Evolutionary conservation across 2,797 vertebrate genomes (phyloP).

Genomic region (Premnoplex brunnescens): DNA sequence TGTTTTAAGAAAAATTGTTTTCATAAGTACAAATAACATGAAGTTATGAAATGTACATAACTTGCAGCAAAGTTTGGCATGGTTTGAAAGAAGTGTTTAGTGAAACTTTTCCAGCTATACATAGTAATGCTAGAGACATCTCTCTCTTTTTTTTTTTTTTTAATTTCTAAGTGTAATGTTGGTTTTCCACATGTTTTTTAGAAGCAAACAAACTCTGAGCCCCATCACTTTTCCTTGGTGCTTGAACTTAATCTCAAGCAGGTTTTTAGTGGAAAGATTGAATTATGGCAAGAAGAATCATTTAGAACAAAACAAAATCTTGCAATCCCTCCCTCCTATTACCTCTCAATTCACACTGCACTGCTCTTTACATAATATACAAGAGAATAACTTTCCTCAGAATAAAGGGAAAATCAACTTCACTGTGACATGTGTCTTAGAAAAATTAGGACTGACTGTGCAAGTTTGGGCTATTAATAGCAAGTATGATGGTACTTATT

Average conservation of each 20-base stretch:
- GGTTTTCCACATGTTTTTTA: neutral
- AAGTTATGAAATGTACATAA: slow-evolving; percentile 44
- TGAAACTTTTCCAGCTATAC: slow-evolving; percentile 50
- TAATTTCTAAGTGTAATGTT: neutral
- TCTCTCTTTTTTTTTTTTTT: neutral
- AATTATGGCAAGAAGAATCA: neutral
- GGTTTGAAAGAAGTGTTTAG: slow-evolving; percentile 44
- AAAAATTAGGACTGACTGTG: slow-evolving; percentile 10
- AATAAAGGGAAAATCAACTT: slow-evolving; percentile 26
- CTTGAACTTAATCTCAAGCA: slow-evolving; percentile 40
- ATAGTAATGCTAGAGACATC: neutral
- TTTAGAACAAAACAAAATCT: slow-evolving; percentile 34
- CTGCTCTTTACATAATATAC: neutral
- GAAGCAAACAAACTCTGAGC: neutral
- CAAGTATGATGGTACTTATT: neutral
- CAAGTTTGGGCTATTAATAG: neutral
- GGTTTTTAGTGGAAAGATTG: slow-evolving; percentile 37
- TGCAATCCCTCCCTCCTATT: neutral
- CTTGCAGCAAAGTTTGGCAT: slow-evolving; percentile 61
- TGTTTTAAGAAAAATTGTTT: slow-evolving; percentile 48
- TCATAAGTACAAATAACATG: slow-evolving; percentile 7
- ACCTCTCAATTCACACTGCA: neutral
- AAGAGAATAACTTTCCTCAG: neutral
- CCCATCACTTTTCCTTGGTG: neutral
- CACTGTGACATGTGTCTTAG: neutral